These are phyloP conservation scores for Caenorhabditis briggsae DNA, from an alignment of 1,140 invertebrate genomes.

Conservation along the genomic window DNA sequence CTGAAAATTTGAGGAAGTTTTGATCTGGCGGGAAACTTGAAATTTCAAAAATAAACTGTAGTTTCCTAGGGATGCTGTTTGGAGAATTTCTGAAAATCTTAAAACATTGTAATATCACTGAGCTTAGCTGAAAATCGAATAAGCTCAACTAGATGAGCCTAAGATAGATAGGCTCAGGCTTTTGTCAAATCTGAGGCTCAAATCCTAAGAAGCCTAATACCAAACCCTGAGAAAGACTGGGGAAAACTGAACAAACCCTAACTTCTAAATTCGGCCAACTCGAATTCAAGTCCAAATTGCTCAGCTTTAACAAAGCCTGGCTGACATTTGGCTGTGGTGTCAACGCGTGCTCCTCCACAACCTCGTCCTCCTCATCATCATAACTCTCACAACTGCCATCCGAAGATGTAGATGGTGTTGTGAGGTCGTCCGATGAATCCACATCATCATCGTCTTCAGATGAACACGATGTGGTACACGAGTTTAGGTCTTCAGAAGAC, in stretches of 20 bases:
- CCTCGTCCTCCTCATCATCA: conserved; percentile 25
- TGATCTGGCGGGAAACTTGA: too few species aligned
- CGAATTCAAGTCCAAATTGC: background rate
- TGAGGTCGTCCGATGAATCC: conserved; percentile 24
- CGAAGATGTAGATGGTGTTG: background rate
- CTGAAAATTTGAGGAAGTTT: conserved; percentile 80
- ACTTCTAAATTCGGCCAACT: background rate
- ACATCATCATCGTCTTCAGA: conserved; percentile 48
- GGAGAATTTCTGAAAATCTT: too few species aligned
- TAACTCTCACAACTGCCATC: conserved; percentile 20
- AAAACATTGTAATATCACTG: too few species aligned
- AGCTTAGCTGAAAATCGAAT: too few species aligned
- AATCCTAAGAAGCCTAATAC: too few species aligned
- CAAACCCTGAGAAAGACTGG: too few species aligned
- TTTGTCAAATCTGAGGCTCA: too few species aligned
- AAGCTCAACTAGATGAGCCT: too few species aligned
- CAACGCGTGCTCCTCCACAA: conserved; percentile 9
- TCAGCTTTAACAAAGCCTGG: background rate
- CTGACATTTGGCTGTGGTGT: conserved; percentile 39
- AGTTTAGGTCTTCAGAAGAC: background rate
- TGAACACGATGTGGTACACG: conserved; percentile 46
- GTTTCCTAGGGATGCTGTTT: too few species aligned
- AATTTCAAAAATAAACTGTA: too few species aligned
- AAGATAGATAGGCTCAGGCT: too few species aligned
- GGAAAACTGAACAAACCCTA: background rate